phyloP scores from a whole-genome alignment of 2,797 vertebrate genomes.

The Cottoperca gobio region DNA sequence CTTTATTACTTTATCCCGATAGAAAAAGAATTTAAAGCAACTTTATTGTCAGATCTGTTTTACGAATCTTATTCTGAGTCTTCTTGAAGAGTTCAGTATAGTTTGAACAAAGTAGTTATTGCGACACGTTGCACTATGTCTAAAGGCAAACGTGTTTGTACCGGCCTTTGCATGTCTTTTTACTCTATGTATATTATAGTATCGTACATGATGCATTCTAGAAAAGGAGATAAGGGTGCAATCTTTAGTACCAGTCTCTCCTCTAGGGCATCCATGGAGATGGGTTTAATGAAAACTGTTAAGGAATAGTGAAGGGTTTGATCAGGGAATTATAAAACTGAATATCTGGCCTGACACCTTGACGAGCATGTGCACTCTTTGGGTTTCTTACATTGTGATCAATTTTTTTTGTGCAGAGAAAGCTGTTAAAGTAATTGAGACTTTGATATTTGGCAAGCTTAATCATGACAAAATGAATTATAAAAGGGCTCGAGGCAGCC shows the following conservation, averaged over 20 bases:
- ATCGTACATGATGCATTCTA: background rate
- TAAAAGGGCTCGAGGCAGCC: conserved; percentile 51
- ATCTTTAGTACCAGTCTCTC: background rate
- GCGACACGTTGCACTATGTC: background rate
- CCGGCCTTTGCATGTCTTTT: background rate
- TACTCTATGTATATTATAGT: background rate
- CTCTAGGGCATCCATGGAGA: background rate
- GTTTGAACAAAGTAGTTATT: background rate
- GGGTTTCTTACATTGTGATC: conserved; percentile 11
- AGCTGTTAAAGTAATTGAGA: conserved; percentile 53
- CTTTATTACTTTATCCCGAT: background rate
- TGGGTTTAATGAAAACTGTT: conserved; percentile 11
- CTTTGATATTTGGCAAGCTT: conserved; percentile 67
- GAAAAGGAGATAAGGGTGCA: background rate
- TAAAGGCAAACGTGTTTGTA: background rate
- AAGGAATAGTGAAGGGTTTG: background rate
- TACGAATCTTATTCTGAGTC: background rate
- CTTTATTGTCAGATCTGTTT: background rate
- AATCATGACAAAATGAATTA: conserved; percentile 56
- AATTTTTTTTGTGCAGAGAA: conserved; percentile 32
- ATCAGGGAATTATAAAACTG: conserved; percentile 10
- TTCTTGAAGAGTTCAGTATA: background rate
- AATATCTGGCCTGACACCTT: background rate
- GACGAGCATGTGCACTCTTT: conserved; percentile 1
- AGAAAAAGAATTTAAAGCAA: background rate